Evolutionary conservation across 2,797 vertebrate species (phyloP), one percentile per base, ranked within the genome.

Genomic region (Danionella dracula): DNA sequence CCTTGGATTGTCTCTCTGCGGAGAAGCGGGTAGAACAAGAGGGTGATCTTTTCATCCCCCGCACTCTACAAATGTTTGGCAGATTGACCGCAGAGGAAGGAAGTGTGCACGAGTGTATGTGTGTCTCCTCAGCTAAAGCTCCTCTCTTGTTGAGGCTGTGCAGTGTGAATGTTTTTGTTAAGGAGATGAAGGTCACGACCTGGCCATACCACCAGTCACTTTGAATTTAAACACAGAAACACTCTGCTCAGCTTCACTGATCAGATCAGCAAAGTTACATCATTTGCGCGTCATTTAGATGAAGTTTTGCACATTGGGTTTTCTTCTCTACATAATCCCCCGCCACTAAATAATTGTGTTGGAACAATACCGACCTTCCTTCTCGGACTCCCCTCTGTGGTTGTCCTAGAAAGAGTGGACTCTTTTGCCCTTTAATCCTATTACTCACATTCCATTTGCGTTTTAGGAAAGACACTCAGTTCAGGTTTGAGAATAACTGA

Each of bases 401-500:
- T 88, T 86, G 81, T 87, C 86, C 88, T 89, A 85, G 85, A 86
- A 85, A 85, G 81, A 78, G 38, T 77, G 80, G 84, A 79, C 84
- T 81, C 83, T 86, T 85, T 81, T 51, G 61, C 83, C 19, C 51
- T 82, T 83, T 88, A 89, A 90, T 90, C 87, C 87, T 88, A 86
- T 89, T 89, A 89, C 83, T 83, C 73, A 76, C 86, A 87, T 89
- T 88, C 86, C 86, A 86, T 81, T 88, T 86, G 82, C 87, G 85
- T 87, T 85, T 84, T 82, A 86, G 81, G 86, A 79, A 71, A 83
- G 81, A 70, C 37, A 71, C 83, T 79, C 83, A 69, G 76, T 75
- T 75, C 72, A 77, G 82, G 75, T 82, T 87, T 82, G 75, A 21
- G 73, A 81, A 78, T 27, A 70, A 79, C 63, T 61, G 44, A 70